A percentile compares a stretch with the other conserved stretches of the same genome.
phyloP scores from a whole-genome alignment of 2,888 invertebrate species.

The Ormyrus pomaceus region DNA sequence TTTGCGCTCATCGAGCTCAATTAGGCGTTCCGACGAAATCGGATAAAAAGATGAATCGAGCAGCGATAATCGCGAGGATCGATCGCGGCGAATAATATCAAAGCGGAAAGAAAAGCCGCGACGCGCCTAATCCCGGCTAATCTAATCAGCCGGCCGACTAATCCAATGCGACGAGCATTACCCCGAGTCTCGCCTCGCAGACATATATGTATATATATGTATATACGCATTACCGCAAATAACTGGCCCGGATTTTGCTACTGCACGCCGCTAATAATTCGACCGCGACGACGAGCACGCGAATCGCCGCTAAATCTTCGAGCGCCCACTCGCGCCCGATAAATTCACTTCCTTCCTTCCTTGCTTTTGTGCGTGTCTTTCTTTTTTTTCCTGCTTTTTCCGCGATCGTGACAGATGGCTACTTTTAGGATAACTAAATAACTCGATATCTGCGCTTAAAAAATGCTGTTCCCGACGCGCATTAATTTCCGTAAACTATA shows the following conservation, averaged over 20 bases:
- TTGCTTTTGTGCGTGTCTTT: too few species aligned
- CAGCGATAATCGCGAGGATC: background rate
- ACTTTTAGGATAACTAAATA: too few species aligned
- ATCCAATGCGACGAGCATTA: background rate
- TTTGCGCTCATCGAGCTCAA: too few species aligned
- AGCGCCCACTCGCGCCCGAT: too few species aligned
- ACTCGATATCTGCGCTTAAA: too few species aligned
- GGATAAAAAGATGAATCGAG: conserved; percentile 13
- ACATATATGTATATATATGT: background rate
- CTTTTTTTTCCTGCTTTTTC: too few species aligned
- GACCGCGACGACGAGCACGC: conserved; percentile 12
- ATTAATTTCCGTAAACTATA: too few species aligned
- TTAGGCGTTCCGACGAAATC: background rate
- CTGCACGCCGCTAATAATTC: conserved; percentile 14
- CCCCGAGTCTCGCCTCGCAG: background rate
- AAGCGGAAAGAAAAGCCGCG: background rate
- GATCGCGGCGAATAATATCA: background rate
- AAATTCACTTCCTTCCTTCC: too few species aligned
- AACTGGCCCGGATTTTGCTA: conserved; percentile 4
- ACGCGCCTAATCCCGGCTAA: background rate
- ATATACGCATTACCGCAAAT: conserved; percentile 9
- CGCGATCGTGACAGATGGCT: too few species aligned
- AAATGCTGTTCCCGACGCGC: too few species aligned
- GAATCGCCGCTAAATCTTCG: conserved; percentile 27
- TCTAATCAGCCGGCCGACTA: conserved; percentile 2